phyloP scores from a whole-genome alignment of 2,888 invertebrate genomes.

The Coecobrya sp. region DNA sequence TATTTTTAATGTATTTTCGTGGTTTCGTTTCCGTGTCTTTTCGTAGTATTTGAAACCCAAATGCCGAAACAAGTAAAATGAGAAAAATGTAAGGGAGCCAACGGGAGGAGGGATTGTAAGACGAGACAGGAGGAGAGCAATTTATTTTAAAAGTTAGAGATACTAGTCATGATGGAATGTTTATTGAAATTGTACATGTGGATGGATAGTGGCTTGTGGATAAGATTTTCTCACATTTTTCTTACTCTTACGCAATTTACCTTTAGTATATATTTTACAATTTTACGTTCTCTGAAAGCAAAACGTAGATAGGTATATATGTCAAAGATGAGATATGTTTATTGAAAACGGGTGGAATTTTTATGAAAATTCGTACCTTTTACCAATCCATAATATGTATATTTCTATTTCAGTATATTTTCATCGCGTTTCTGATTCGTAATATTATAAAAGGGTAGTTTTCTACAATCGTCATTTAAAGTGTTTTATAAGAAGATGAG shows the following conservation, averaged over 20 bases:
- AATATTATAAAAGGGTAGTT: too few relatives aligned
- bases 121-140: not conserved
- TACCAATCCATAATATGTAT: too few relatives aligned
- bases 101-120: not conserved
- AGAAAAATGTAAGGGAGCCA: not conserved
- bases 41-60: constrained; percentile 5
- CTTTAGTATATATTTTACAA: not conserved
- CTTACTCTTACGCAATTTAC: constrained; percentile 16
- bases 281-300: not conserved
- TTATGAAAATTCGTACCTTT: not conserved
- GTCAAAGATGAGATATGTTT: constrained; percentile 17
- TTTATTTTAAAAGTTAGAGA: constrained; percentile 1
- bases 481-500: too few relatives aligned
- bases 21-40: constrained; percentile 15
- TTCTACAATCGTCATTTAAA: too few relatives aligned
- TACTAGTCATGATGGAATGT: constrained; percentile 73
- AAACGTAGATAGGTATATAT: not conserved
- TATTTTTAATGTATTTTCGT: constrained; percentile 40
- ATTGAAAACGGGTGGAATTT: not conserved
- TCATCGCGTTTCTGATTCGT: too few relatives aligned
- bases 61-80: not conserved
- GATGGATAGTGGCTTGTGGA: constrained; percentile 19
- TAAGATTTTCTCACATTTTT: constrained; percentile 54
- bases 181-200: constrained; percentile 81
- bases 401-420: too few relatives aligned